Conservation (phyloP, 2,797 vertebrate species). For the Jordanella pulchra region DNA sequence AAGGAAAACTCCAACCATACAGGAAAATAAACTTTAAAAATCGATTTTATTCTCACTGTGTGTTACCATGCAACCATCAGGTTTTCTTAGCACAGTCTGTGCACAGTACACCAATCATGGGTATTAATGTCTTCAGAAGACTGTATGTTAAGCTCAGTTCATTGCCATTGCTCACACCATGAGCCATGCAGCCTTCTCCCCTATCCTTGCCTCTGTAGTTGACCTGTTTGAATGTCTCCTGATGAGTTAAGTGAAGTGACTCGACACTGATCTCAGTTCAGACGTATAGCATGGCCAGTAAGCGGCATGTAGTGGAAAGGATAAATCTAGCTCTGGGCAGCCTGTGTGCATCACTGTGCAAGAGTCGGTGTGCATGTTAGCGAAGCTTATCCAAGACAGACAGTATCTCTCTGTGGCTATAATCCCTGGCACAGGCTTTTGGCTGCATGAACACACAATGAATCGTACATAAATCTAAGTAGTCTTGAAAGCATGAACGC, state of each 20-base stretch:
- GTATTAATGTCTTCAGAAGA: constrained; percentile 33
- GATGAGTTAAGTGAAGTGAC: constrained; percentile 15
- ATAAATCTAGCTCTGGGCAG: constrained; percentile 32
- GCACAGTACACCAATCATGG: constrained; percentile 44
- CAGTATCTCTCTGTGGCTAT: constrained; percentile 38
- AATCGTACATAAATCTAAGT: constrained; percentile 39
- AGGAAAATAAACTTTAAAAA: constrained; percentile 19
- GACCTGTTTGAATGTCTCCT: constrained; percentile 24
- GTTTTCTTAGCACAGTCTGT: constrained; percentile 40
- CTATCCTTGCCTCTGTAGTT: constrained; percentile 6
- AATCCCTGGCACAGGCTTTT: constrained; percentile 41
- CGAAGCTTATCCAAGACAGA: constrained; percentile 41
- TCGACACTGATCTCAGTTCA: constrained; percentile 53
- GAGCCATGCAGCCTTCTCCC: constrained; percentile 28
- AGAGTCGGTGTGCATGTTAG: constrained; percentile 15
- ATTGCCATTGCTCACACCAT: constrained; percentile 34
- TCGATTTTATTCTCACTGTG: constrained; percentile 22
- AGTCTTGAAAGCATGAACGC: constrained; percentile 23
- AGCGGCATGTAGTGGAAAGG: constrained; percentile 25
- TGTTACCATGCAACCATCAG: constrained; percentile 23
- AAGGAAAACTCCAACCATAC: constrained; percentile 34
- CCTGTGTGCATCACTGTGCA: constrained; percentile 16
- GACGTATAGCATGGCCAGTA: constrained; percentile 40
- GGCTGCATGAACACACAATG: constrained; percentile 10
- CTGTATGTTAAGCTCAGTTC: constrained; percentile 11